These are phyloP conservation scores for Gymnoscopelus microlampas DNA, from an alignment of 2,797 vertebrate genomes.

Conservation along the genomic window DNA sequence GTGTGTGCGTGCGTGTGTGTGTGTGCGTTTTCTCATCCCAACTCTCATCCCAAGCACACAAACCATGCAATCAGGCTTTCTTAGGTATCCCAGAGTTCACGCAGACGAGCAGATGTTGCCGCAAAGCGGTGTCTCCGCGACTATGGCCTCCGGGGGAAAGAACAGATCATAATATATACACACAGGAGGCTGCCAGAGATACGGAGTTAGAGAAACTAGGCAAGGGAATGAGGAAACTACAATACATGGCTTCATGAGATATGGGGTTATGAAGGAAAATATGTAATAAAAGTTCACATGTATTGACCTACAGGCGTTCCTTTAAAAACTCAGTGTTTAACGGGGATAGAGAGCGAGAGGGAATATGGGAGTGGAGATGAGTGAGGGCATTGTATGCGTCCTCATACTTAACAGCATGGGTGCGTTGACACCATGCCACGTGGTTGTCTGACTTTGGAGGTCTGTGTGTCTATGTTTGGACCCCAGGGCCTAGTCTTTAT, in stretches of 20 bases:
- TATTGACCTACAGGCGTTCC: too few relatives aligned
- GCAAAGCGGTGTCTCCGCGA: conserved; percentile 4
- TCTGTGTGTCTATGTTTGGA: too few relatives aligned
- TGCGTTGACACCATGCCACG: too few relatives aligned
- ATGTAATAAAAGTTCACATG: too few relatives aligned
- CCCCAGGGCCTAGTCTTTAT: too few relatives aligned
- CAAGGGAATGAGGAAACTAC: neutral
- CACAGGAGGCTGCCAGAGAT: conserved; percentile 9
- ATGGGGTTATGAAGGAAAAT: neutral
- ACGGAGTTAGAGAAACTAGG: neutral
- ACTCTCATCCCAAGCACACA: conserved; percentile 6
- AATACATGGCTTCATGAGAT: neutral
- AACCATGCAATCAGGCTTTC: conserved; percentile 28
- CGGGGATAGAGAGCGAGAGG: too few relatives aligned
- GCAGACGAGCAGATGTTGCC: conserved; percentile 32
- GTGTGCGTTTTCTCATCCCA: neutral
- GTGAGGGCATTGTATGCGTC: too few relatives aligned
- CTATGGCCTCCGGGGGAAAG: conserved; percentile 23
- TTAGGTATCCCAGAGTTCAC: conserved; percentile 22
- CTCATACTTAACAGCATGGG: too few relatives aligned
- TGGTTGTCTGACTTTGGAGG: too few relatives aligned
- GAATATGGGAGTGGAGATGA: too few relatives aligned
- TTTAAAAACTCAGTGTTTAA: too few relatives aligned
- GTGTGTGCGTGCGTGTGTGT: conserved; percentile 11
- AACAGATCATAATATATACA: conserved; percentile 8